phyloP scores from a whole-genome alignment of 2,888 invertebrate species.

The Dynastes maya region DNA sequence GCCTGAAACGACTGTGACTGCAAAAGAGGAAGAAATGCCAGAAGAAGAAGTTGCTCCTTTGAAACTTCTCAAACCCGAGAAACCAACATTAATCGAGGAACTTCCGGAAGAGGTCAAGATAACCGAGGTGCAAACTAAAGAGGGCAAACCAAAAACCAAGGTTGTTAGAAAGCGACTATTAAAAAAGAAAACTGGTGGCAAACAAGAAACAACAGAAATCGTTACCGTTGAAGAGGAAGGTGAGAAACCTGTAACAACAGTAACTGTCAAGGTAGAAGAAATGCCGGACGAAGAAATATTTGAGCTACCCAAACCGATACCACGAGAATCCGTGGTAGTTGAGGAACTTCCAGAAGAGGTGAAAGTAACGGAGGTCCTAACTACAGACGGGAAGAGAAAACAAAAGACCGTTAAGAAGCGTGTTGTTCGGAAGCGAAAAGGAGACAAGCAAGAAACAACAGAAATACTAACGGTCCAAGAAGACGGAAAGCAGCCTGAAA shows the following conservation, averaged over 20 bases:
- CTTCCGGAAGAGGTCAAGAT: slow-evolving; percentile 63
- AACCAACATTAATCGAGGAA: slow-evolving; percentile 58
- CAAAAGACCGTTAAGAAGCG: slow-evolving; percentile 64
- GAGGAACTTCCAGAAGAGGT: slow-evolving; percentile 57
- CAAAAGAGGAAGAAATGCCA: slow-evolving; percentile 60
- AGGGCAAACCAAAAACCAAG: slow-evolving; percentile 65
- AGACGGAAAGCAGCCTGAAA: slow-evolving; percentile 68
- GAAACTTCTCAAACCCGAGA: slow-evolving; percentile 56
- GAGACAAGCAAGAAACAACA: slow-evolving; percentile 69
- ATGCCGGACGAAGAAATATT: slow-evolving; percentile 59
- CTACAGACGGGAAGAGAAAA: slow-evolving; percentile 58
- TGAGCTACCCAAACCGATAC: slow-evolving; percentile 58
- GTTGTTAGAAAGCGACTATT: slow-evolving; percentile 65
- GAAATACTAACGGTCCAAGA: slow-evolving; percentile 70
- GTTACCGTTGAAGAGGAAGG: slow-evolving; percentile 69
- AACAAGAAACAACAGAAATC: slow-evolving; percentile 71
- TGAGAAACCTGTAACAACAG: slow-evolving; percentile 66
- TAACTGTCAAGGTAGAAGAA: slow-evolving; percentile 64
- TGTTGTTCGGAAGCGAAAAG: slow-evolving; percentile 68
- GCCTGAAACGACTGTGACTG: slow-evolving; percentile 69
- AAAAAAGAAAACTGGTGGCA: slow-evolving; percentile 66
- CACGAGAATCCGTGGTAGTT: slow-evolving; percentile 46
- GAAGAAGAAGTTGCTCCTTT: slow-evolving; percentile 57
- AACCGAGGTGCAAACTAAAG: slow-evolving; percentile 64
- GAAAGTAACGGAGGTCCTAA: slow-evolving; percentile 60